Conservation (phyloP, 2,113 vertebrate genomes). For the Seriola rivoliana region DNA sequence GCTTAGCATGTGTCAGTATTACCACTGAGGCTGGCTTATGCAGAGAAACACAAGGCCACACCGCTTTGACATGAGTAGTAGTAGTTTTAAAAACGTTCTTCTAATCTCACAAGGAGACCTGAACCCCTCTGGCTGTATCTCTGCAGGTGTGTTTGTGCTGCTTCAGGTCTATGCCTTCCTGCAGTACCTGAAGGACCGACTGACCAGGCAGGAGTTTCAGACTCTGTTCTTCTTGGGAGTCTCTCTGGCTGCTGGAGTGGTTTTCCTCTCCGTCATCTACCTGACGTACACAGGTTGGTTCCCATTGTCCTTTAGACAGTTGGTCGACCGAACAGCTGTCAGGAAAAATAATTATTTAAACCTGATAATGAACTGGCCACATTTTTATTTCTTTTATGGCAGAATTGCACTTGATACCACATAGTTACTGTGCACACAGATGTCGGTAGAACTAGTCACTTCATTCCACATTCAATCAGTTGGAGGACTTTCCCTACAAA, state of each 20-base stretch:
- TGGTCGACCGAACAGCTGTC: not conserved
- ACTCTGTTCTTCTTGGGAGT: slow-evolving; percentile 94
- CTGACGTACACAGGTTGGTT: slow-evolving; percentile 92
- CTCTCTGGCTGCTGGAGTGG: slow-evolving; percentile 90
- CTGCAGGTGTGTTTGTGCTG: slow-evolving; percentile 93
- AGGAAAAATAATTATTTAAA: not conserved
- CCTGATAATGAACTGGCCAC: not conserved
- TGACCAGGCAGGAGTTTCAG: slow-evolving; percentile 95
- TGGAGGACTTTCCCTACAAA: too few relatives aligned
- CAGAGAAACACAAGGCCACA: not conserved
- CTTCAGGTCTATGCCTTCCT: slow-evolving; percentile 94
- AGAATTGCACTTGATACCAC: too few relatives aligned
- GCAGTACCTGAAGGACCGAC: slow-evolving; percentile 92
- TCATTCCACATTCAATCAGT: too few relatives aligned
- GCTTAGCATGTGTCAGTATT: not conserved
- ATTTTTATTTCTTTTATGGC: too few relatives aligned
- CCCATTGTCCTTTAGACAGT: not conserved
- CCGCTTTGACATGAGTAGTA: not conserved
- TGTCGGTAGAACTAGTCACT: too few relatives aligned
- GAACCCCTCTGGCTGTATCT: not conserved
- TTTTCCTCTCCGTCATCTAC: slow-evolving; percentile 94
- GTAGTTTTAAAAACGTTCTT: not conserved
- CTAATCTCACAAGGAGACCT: not conserved
- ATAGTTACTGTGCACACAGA: too few relatives aligned
- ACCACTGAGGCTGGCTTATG: not conserved